These are phyloP conservation scores for Polylopha cassiicola DNA, from an alignment of 2,888 invertebrate species.

Conservation along the genomic window DNA sequence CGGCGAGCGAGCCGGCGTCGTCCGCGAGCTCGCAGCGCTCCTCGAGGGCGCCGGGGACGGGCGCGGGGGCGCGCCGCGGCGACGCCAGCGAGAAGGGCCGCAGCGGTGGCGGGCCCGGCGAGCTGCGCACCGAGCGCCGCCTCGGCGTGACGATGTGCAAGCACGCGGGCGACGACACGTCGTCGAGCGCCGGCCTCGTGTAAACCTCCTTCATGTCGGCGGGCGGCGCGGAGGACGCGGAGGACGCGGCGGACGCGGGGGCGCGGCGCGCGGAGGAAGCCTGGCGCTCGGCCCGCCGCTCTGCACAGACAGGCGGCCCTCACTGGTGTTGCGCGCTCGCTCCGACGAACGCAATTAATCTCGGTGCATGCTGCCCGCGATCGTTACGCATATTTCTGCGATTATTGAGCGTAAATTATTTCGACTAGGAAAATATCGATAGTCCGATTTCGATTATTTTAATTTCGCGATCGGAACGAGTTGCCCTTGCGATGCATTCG, in stretches of 20 bases:
- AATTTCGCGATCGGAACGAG: too few species aligned
- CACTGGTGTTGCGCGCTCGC: conserved; percentile 17
- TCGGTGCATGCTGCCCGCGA: conserved; percentile 6
- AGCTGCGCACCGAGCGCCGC: conserved; percentile 33
- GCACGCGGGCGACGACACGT: conserved; percentile 66
- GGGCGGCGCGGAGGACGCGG: conserved; percentile 31
- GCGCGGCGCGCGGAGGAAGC: conserved; percentile 42
- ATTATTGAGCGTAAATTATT: too few species aligned
- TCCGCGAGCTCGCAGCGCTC: conserved; percentile 74
- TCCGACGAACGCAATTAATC: conserved; percentile 9
- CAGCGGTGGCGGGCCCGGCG: conserved; percentile 33
- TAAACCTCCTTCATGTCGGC: conserved; percentile 36
- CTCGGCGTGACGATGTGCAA: conserved; percentile 58
- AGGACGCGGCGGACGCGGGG: conserved; percentile 35
- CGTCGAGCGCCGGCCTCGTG: conserved; percentile 30
- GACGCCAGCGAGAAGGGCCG: conserved; percentile 40
- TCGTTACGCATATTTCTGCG: conserved; percentile 3
- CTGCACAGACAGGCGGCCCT: conserved; percentile 24
- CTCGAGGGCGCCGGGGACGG: conserved; percentile 28
- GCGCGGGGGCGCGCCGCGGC: conserved; percentile 35
- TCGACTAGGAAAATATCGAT: too few species aligned
- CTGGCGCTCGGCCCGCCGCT: conserved; percentile 25
- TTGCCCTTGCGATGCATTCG: too few species aligned
- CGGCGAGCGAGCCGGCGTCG: conserved; percentile 60
- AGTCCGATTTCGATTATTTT: too few species aligned